Evolutionary conservation across 2,113 vertebrate genomes (phyloP), one percentile per base, ranked within the genome.

Genomic region (Abramis brama): DNA sequence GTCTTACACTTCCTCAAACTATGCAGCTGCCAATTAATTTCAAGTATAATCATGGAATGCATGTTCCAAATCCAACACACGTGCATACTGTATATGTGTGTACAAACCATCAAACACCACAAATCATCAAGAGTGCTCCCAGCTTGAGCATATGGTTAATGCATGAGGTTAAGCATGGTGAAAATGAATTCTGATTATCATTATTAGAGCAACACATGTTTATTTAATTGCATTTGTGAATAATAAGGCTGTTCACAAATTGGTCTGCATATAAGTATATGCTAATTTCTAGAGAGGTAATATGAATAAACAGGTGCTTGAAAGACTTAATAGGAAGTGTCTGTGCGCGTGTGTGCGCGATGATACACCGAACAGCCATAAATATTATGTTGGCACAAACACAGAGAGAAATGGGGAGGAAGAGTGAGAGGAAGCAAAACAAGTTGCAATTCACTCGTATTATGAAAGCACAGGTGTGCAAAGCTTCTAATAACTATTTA

Each of bases 161-260:
- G 52, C 82, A 83, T 83, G 66, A 83, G 33, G 62, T 82, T 21
- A 82, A 70, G 30, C 82, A 25, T 33, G 19, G 50, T 73, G 68
- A 59, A 83, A 83, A 83, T 74, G 47, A 39, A 83, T 83, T 73
- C 82, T 83, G 82, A 83, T 83, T 74, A 83, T 83, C 68, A 83
- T 83, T 83, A 83, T 83, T 73, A 73, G 82, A 73, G 68, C 82
- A 73, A 83, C 82, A 83, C 82, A 73, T 83, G 82, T 74, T 83
- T 83, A 73, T 83, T 83, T 83, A 74, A 83, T 83, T 83, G 82
- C 82, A 83, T 83, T 83, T 52, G 68, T 73, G 68, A 59, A 83
- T 83, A 83, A 83, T 74, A 83, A 83, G 82, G 82, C 33, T 73
- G 52, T 71, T 73, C 82, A 57, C 82, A 83, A 83, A 83, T 71